Evolutionary conservation across 2,888 invertebrate genomes (phyloP).

Genomic region (Drosophila testacea): DNA sequence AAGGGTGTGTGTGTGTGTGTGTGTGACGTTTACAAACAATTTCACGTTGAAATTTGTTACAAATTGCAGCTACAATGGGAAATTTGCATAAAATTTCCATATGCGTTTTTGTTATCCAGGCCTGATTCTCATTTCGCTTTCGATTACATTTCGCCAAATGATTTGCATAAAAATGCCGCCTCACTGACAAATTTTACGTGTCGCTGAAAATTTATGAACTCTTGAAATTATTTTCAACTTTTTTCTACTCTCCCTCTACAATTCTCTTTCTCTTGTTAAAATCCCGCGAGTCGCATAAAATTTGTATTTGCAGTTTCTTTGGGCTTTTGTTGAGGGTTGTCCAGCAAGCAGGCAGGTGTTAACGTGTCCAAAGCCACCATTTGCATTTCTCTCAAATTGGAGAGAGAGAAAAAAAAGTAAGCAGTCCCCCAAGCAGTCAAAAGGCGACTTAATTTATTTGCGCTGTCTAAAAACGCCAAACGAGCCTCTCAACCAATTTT

Average conservation of each 20-base stretch:
- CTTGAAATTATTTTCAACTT: conserved; percentile 41
- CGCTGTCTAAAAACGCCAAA: conserved; percentile 59
- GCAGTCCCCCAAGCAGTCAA: background rate
- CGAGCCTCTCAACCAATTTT: conserved; percentile 72
- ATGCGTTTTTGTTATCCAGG: conserved; percentile 63
- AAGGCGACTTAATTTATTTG: conserved; percentile 71
- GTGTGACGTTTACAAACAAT: conserved; percentile 62
- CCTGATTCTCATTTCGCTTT: conserved; percentile 49
- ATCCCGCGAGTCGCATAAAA: conserved; percentile 65
- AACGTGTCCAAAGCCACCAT: conserved; percentile 61
- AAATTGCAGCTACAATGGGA: conserved; percentile 71
- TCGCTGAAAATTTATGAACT: conserved; percentile 61
- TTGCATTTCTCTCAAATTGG: conserved; percentile 41
- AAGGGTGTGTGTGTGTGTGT: conserved; percentile 7
- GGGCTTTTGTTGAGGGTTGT: conserved; percentile 24
- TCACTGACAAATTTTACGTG: conserved; percentile 62
- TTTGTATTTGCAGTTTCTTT: conserved; percentile 31
- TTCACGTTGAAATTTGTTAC: conserved; percentile 75
- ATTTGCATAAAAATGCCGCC: conserved; percentile 67
- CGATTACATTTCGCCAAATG: conserved; percentile 40
- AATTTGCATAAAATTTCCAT: conserved; percentile 78
- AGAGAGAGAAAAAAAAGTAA: background rate
- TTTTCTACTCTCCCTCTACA: background rate
- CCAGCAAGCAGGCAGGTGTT: conserved; percentile 57
- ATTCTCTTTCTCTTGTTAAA: conserved; percentile 6